Conservation (phyloP, 2,888 invertebrate genomes). For the Lepidonotus clava region DNA sequence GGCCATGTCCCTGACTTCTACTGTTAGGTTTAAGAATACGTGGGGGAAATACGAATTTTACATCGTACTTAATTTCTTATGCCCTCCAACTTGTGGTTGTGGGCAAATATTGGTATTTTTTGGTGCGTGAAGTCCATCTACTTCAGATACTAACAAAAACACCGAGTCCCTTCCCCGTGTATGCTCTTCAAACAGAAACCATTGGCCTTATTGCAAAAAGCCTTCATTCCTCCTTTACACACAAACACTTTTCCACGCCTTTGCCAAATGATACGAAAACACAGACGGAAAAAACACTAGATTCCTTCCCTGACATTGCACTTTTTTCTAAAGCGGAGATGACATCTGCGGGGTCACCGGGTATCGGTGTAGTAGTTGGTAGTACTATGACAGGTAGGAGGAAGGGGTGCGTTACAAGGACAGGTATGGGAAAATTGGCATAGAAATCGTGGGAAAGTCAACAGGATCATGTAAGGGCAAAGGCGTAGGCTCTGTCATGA, state of each 20-base stretch:
- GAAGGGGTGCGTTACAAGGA: background rate
- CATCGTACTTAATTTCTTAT: too few relatives aligned
- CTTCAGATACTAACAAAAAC: too few relatives aligned
- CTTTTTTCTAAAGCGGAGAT: background rate
- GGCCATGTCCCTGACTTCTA: too few relatives aligned
- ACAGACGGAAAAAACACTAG: background rate
- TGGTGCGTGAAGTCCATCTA: too few relatives aligned
- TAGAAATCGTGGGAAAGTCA: conserved; percentile 9
- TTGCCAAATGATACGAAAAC: background rate
- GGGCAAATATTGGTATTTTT: too few relatives aligned
- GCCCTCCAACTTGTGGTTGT: too few relatives aligned
- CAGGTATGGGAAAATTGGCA: background rate
- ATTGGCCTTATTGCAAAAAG: background rate
- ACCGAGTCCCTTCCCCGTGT: background rate
- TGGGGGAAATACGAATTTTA: too few relatives aligned
- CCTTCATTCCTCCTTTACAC: background rate
- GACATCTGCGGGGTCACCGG: background rate
- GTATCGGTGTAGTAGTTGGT: background rate
- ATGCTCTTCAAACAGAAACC: background rate
- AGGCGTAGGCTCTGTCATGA: background rate
- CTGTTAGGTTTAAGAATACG: too few relatives aligned
- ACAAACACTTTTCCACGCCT: background rate
- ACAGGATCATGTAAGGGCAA: conserved; percentile 13
- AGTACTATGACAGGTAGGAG: background rate
- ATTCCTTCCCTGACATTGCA: background rate